A percentile compares a stretch with the other conserved stretches of the same genome.
phyloP scores from a whole-genome alignment of 2,888 invertebrate genomes.

The Mythimna impura region DNA sequence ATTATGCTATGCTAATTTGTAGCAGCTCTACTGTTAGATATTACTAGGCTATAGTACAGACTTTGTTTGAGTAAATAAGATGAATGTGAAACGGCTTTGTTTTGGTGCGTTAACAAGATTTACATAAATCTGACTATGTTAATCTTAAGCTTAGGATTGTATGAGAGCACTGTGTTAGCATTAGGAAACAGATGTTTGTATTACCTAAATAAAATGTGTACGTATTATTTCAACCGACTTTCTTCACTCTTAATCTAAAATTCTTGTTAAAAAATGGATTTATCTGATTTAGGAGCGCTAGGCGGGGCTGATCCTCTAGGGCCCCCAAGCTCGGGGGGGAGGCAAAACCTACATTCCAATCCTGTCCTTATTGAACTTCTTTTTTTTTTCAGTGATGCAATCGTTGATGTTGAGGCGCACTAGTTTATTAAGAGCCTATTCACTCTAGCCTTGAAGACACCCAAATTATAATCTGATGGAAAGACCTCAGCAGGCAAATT shows the following conservation, averaged over 20 bases:
- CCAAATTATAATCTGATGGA: too few species aligned
- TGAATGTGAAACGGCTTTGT: slow-evolving; percentile 10
- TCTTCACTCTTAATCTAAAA: not conserved
- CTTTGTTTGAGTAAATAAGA: slow-evolving; percentile 23
- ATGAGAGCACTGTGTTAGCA: not conserved
- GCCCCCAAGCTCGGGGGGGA: too few species aligned
- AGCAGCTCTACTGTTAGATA: slow-evolving; percentile 29
- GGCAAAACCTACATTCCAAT: too few species aligned
- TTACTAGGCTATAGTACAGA: slow-evolving; percentile 19
- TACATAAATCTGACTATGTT: not conserved
- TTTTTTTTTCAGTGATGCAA: too few species aligned
- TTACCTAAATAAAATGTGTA: not conserved
- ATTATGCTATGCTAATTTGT: slow-evolving; percentile 50
- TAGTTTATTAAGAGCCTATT: too few species aligned
- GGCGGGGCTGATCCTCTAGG: too few species aligned
- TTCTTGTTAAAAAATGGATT: not conserved
- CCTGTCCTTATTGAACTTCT: too few species aligned
- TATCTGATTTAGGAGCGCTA: not conserved
- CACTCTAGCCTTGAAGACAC: too few species aligned
- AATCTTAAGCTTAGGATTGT: not conserved
- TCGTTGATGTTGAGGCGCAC: too few species aligned
- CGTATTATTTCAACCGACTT: not conserved
- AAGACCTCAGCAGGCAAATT: too few species aligned
- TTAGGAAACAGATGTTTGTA: not conserved
- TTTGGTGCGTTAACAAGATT: not conserved